Base-by-base conservation (phyloP, 1,140 invertebrate genomes). In the silkworm (Bombyx mori) region DNA sequence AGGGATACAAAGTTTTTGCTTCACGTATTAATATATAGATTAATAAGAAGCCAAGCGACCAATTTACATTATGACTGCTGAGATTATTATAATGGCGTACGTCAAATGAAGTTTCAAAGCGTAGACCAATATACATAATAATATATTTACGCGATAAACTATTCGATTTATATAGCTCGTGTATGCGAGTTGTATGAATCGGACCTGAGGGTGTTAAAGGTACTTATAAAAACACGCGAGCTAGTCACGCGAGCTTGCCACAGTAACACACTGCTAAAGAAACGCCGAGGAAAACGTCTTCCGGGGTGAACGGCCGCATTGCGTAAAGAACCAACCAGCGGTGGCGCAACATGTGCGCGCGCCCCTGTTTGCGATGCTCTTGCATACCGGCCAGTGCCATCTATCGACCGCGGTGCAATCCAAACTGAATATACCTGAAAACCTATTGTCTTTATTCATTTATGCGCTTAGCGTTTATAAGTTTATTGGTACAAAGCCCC, bases 251-350 rank as follows among this genome's bases (percentile, higher is more conserved):
- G 74, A 86, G 68, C 69, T 65, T 65, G 67, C 68, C 72, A 73
- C 75, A 81, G 72, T 83, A 86, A 82, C 80, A 82, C 72, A 82
- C 71, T 79, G 73, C 61, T 80, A 84, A 86, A 86, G 81, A 86
- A 84, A 86, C 81, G 75, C 68, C 73, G 68, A 82, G 80, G 83
- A 84, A 86, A 86, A 84, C 71, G 75, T 74, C 82, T 86, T 85
- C 83, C 83, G 83, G 83, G 83, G 83, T 86, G 72, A 86, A 85
- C 62, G 82, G 71, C 76, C 83, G 65, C 57, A 80, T 86, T 86
- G 83, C 83, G 80, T 82, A 85, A 87, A 87, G 66, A 69, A 67
- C 58, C 43, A 69, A 67, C 58, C 43, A 67, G 57, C 42, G 65
- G 71, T 82, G 79, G 79, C 75, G 79, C 77, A 86, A 85, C 71